phyloP scores from a whole-genome alignment of 2,113 vertebrate genomes.

The Aptenodytes forsteri region DNA sequence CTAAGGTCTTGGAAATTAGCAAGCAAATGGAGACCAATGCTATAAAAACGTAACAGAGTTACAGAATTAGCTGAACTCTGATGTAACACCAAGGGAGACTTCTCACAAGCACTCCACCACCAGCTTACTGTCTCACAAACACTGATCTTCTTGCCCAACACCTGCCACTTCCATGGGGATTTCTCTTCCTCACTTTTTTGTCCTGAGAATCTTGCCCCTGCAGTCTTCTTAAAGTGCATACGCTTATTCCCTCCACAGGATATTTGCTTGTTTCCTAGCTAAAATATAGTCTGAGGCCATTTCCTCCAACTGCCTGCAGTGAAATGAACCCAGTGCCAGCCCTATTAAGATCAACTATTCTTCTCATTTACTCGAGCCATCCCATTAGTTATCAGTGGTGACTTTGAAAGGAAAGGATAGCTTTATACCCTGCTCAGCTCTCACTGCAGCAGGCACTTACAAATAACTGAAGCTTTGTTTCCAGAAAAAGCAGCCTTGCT shows the following conservation, averaged over 20 bases:
- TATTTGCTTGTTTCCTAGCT: not conserved
- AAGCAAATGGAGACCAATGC: not conserved
- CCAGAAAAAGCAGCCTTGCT: slow-evolving; percentile 38
- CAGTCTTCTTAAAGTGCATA: not conserved
- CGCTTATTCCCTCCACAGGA: not conserved
- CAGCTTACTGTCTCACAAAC: not conserved
- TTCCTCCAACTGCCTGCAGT: slow-evolving; percentile 27
- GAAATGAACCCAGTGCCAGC: slow-evolving; percentile 25
- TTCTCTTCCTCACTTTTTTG: not conserved
- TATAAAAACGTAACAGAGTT: not conserved
- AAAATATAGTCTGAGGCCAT: not conserved
- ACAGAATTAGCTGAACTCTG: not conserved
- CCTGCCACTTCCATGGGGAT: not conserved
- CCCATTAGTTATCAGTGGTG: slow-evolving; percentile 62
- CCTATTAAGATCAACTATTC: slow-evolving; percentile 54
- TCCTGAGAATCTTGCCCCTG: not conserved
- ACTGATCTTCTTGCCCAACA: not conserved
- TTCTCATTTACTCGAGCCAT: slow-evolving; percentile 37
- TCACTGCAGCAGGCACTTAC: slow-evolving; percentile 55
- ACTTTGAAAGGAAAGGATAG: slow-evolving; percentile 48
- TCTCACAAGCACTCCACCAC: not conserved
- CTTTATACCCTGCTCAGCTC: slow-evolving; percentile 68
- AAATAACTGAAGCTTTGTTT: slow-evolving; percentile 54
- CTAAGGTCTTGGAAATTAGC: not conserved
- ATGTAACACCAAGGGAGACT: not conserved